These are phyloP conservation scores for Galago senegalensis DNA, from an alignment of 2,797 vertebrate genomes.

Conservation along the genomic window DNA sequence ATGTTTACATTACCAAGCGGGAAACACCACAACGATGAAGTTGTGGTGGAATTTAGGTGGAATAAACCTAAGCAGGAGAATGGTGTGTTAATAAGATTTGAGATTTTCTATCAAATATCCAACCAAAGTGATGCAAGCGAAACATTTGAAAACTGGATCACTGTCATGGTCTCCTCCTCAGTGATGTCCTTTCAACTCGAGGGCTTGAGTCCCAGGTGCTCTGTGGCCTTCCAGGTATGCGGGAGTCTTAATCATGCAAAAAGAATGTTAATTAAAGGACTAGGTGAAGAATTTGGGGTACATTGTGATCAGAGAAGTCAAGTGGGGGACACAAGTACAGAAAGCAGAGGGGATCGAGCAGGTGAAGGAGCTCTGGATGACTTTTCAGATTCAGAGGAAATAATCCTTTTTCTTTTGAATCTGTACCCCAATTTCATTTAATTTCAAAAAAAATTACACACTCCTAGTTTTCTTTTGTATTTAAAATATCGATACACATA, in stretches of 20 bases:
- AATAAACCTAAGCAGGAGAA: constrained; percentile 86
- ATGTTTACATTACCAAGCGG: constrained; percentile 82
- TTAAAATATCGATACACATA: not conserved
- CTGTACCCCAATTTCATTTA: not conserved
- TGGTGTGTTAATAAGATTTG: constrained; percentile 85
- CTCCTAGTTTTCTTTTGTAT: not conserved
- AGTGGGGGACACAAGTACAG: not conserved
- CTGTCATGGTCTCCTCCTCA: constrained; percentile 16
- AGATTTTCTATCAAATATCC: constrained; percentile 85
- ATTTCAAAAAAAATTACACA: not conserved
- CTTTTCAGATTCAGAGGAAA: not conserved
- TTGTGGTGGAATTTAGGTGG: constrained; percentile 88
- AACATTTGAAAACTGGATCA: constrained; percentile 74
- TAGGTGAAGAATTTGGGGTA: not conserved
- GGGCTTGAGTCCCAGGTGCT: constrained; percentile 71
- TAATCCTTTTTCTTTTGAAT: not conserved
- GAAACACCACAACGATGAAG: constrained; percentile 30
- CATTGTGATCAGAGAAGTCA: not conserved
- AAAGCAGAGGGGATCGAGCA: not conserved
- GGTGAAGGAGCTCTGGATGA: not conserved
- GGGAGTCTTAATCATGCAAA: not conserved
- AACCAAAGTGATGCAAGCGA: constrained; percentile 73
- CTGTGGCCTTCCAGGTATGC: constrained; percentile 88
- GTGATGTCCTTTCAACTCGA: constrained; percentile 80
- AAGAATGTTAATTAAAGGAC: not conserved